A percentile compares a stretch with the other conserved stretches of the same genome.
Conservation (phyloP, 2,888 invertebrate species). For the Acanthosepion esculentum region DNA sequence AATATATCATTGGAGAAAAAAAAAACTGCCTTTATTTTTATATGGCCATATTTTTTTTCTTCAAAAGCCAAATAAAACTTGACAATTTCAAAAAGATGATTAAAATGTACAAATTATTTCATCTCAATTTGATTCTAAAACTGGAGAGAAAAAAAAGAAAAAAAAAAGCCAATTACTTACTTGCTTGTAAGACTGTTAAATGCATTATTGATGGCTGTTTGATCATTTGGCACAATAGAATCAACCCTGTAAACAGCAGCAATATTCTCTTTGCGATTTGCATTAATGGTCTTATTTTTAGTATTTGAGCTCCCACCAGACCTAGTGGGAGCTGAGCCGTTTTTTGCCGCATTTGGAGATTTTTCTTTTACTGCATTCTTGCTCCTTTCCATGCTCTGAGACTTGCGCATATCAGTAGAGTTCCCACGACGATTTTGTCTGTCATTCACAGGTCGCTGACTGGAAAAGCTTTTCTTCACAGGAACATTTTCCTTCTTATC, state of each 20-base stretch:
- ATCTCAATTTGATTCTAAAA: background rate
- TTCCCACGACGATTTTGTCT: slow-evolving; percentile 66
- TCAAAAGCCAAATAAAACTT: too few species aligned
- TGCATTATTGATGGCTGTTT: slow-evolving; percentile 78
- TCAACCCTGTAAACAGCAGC: slow-evolving; percentile 77
- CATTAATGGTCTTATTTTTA: slow-evolving; percentile 60
- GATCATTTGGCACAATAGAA: slow-evolving; percentile 78
- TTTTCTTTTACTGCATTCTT: slow-evolving; percentile 67
- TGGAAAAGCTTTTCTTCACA: slow-evolving; percentile 74
- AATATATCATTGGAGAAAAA: too few species aligned
- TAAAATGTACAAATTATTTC: too few species aligned
- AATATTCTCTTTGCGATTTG: slow-evolving; percentile 68
- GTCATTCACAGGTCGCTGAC: slow-evolving; percentile 74
- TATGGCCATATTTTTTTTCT: too few species aligned
- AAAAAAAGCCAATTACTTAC: slow-evolving; percentile 57
- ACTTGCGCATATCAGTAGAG: slow-evolving; percentile 54
- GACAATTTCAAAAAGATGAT: too few species aligned
- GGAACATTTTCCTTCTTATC: slow-evolving; percentile 57
- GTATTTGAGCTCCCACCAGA: slow-evolving; percentile 60
- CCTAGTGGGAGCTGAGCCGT: slow-evolving; percentile 69
- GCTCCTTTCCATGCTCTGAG: slow-evolving; percentile 56
- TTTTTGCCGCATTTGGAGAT: slow-evolving; percentile 68
- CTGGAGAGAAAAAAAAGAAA: background rate
- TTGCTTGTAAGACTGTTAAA: slow-evolving; percentile 69
- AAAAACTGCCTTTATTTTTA: too few species aligned